Evolutionary conservation across 2,113 vertebrate species (phyloP).

Genomic region (Petromus typicus): DNA sequence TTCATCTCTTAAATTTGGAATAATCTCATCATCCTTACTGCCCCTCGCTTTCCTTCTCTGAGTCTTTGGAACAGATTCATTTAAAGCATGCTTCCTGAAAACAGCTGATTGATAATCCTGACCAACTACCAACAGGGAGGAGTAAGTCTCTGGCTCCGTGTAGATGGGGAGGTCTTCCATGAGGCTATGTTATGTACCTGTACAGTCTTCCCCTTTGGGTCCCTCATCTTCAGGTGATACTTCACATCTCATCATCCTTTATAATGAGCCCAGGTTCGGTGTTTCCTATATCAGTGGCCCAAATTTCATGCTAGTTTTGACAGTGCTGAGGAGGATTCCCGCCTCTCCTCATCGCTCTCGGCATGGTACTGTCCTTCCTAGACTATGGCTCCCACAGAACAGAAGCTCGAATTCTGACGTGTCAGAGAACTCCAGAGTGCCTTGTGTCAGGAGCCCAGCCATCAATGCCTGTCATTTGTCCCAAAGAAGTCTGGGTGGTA

Average conservation of each 20-base stretch:
- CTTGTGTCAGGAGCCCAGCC: neutral
- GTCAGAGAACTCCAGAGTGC: neutral
- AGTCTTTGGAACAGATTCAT: neutral
- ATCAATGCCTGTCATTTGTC: neutral
- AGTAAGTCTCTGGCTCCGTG: neutral
- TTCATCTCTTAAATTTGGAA: neutral
- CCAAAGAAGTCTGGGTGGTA: neutral
- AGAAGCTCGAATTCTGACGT: neutral
- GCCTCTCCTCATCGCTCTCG: neutral
- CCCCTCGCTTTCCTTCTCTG: neutral
- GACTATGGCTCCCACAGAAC: neutral
- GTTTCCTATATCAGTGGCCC: neutral
- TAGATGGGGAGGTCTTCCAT: neutral
- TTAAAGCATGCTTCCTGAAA: neutral
- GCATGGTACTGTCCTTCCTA: neutral
- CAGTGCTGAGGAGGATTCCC: neutral
- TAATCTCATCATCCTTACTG: neutral
- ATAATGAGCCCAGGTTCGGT: neutral
- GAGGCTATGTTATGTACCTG: too few relatives aligned
- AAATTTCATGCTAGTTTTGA: neutral
- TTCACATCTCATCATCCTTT: neutral
- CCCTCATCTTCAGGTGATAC: neutral
- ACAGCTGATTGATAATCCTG: neutral
- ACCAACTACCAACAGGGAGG: neutral
- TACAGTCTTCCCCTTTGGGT: neutral